phyloP scores from a whole-genome alignment of 1,140 invertebrate genomes.

The Trypoxylus dichotomus region DNA sequence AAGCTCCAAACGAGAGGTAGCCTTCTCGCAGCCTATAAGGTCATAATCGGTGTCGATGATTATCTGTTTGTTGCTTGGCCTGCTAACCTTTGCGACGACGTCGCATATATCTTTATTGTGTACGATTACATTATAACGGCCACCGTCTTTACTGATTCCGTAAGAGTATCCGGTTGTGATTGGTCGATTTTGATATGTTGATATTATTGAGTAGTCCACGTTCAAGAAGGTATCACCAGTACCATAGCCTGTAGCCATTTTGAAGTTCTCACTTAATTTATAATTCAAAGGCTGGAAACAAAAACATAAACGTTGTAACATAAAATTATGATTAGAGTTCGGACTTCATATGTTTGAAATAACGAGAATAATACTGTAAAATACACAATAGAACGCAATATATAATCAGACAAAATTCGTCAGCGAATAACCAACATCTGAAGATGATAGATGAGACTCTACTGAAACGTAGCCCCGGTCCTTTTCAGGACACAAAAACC shows the following conservation, averaged over 20 bases:
- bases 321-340: neutral
- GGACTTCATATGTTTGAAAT: neutral
- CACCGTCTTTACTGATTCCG: neutral
- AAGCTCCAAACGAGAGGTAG: conserved; percentile 55
- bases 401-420: no score
- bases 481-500: no score
- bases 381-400: no score
- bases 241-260: no score
- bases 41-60: conserved; percentile 57
- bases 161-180: neutral
- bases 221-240: neutral
- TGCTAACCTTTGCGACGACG: conserved; percentile 52
- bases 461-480: no score
- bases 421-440: no score
- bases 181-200: neutral
- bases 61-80: conserved; percentile 56
- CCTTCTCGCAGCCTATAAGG: conserved; percentile 56
- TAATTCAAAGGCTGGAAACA: neutral
- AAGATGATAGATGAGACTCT: no score
- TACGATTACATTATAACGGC: conserved; percentile 37
- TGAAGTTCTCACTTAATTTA: neutral
- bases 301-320: no score
- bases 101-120: conserved; percentile 54
- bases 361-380: no score
- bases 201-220: neutral